A percentile compares a stretch with the other conserved stretches of the same genome.
These are phyloP conservation scores for Nycticorax nycticorax DNA, from an alignment of 2,113 vertebrate genomes.

Conservation along the genomic window DNA sequence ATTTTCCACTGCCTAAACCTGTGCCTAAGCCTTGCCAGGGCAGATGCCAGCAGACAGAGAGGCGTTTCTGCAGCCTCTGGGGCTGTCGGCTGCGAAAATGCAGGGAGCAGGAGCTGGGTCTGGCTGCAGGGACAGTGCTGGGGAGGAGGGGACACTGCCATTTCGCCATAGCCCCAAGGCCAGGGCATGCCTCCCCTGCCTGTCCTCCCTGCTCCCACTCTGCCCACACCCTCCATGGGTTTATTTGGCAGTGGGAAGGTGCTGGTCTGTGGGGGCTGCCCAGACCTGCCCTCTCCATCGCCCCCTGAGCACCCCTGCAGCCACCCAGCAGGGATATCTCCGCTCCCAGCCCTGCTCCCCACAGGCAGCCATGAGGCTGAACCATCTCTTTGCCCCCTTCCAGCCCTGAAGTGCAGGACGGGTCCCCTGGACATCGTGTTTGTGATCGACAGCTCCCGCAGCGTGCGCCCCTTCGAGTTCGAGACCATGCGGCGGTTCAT, in stretches of 20 bases:
- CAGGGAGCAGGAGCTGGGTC: neutral
- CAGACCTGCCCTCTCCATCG: neutral
- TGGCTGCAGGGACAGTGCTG: neutral
- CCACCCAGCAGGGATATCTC: neutral
- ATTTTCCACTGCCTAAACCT: neutral
- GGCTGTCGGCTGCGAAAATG: accelerated
- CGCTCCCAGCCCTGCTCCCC: neutral
- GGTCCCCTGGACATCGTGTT: slow-evolving; percentile 94
- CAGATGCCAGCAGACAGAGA: neutral
- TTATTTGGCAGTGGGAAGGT: neutral
- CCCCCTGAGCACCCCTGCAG: too few species aligned
- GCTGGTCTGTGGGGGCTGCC: neutral
- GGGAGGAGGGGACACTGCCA: neutral
- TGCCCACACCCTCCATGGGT: neutral
- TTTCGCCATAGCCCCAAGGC: neutral
- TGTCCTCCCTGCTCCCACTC: accelerated
- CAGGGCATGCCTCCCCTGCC: neutral
- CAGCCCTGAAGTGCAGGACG: slow-evolving; percentile 82
- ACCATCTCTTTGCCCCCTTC: neutral
- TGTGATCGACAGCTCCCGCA: slow-evolving; percentile 96
- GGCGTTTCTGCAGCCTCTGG: neutral
- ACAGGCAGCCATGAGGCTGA: accelerated
- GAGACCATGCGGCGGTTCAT: slow-evolving; percentile 96
- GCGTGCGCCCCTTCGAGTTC: slow-evolving; percentile 92
- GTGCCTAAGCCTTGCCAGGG: neutral